Evolutionary conservation across 1,140 invertebrate species (phyloP).

Genomic region (Goniozus legneri): DNA sequence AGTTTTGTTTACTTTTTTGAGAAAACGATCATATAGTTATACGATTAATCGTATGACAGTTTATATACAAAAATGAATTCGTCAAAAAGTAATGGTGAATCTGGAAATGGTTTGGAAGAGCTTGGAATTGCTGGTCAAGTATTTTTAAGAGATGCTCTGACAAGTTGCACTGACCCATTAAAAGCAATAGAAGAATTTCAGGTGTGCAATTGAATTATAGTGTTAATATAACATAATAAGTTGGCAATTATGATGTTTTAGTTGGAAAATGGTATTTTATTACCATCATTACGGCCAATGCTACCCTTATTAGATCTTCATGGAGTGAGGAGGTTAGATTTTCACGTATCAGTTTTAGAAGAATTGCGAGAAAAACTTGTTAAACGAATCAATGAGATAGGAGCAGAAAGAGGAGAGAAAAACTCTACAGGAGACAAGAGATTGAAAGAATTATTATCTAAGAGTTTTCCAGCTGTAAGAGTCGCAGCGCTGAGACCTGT

Average conservation of each 20-base stretch:
- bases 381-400: constrained; percentile 84
- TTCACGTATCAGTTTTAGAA: constrained; percentile 93
- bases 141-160: constrained; percentile 85
- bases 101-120: constrained; percentile 68
- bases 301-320: constrained; percentile 91
- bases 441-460: constrained; percentile 85
- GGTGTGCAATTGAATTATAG: constrained; percentile 49
- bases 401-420: constrained; percentile 62
- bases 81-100: constrained; percentile 36
- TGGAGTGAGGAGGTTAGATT: constrained; percentile 86
- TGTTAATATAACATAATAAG: not conserved
- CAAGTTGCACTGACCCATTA: constrained; percentile 92
- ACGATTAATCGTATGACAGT: too few species aligned
- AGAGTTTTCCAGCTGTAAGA: constrained; percentile 91
- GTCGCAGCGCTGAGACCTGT: constrained; percentile 91
- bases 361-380: constrained; percentile 88
- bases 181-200: constrained; percentile 98
- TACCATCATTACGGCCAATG: constrained; percentile 91
- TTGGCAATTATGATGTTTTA: constrained; percentile 36
- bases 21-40: too few species aligned
- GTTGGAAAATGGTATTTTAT: constrained; percentile 88
- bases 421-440: constrained; percentile 64
- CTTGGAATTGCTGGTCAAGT: constrained; percentile 88
- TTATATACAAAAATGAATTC: constrained; percentile 34
- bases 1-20: too few species aligned